A percentile compares a stretch with the other conserved stretches of the same genome.
Evolutionary conservation across 2,797 vertebrate species (phyloP).

Genomic region (Alfaro cultratus): DNA sequence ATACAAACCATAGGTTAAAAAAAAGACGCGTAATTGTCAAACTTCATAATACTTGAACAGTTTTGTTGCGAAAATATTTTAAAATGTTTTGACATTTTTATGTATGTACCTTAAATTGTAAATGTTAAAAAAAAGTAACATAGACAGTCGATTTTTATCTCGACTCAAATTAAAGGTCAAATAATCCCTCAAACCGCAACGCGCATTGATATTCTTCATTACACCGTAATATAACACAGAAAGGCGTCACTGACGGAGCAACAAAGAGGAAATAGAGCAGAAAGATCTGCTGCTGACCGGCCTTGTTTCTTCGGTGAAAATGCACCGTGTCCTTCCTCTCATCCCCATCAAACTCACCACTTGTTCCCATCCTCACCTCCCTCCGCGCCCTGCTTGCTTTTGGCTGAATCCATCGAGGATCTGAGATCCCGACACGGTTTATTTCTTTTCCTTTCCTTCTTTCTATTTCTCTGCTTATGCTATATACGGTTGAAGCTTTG

Average conservation of each 20-base stretch:
- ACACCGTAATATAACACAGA: not conserved
- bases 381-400: slow-evolving; percentile 86
- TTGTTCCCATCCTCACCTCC: slow-evolving; percentile 78
- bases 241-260: slow-evolving; percentile 7
- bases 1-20: not conserved
- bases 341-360: slow-evolving; percentile 56
- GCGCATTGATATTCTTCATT: not conserved
- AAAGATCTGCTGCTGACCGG: slow-evolving; percentile 35
- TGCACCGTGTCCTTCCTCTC: slow-evolving; percentile 77
- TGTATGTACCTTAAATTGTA: not conserved
- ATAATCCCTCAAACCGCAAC: not conserved
- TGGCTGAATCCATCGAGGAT: slow-evolving; percentile 74
- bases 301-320: slow-evolving; percentile 56
- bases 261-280: slow-evolving; percentile 49
- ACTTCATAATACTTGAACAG: not conserved
- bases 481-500: slow-evolving; percentile 81
- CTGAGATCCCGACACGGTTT: slow-evolving; percentile 74
- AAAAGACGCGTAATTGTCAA: not conserved
- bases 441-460: slow-evolving; percentile 78
- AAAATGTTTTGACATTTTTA: not conserved
- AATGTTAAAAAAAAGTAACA: not conserved
- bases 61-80: not conserved
- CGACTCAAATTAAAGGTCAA: not conserved
- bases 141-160: not conserved
- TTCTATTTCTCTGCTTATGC: slow-evolving; percentile 41